phyloP scores from a whole-genome alignment of 2,888 invertebrate species.

The Pogonocherus hispidulus region DNA sequence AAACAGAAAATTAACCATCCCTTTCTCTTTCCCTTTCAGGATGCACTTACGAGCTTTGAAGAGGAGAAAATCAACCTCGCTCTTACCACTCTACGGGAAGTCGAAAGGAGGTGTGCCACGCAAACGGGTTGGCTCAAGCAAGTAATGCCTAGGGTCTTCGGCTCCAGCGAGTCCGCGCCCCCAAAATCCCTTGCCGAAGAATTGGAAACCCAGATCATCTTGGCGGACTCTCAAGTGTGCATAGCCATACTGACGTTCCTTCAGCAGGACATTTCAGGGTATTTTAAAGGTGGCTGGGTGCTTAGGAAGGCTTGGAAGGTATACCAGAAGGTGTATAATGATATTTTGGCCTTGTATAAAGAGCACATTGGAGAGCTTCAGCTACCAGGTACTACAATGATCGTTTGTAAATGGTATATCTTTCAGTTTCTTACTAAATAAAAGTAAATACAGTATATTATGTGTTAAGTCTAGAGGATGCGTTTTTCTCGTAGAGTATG shows the following conservation, averaged over 20 bases:
- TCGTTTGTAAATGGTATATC: too few species aligned
- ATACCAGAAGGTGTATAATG: constrained; percentile 75
- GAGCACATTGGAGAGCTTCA: constrained; percentile 66
- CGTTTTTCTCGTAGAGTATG: too few species aligned
- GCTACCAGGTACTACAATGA: constrained; percentile 45
- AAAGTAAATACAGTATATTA: too few species aligned
- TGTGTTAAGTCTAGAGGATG: too few species aligned
- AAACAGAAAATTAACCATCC: too few species aligned
- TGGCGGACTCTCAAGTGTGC: constrained; percentile 78
- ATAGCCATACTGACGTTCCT: constrained; percentile 76
- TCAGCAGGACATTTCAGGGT: constrained; percentile 76
- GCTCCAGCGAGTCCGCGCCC: constrained; percentile 32
- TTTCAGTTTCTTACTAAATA: too few species aligned
- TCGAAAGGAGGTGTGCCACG: constrained; percentile 73
- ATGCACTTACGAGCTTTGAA: constrained; percentile 80
- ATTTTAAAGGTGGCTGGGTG: constrained; percentile 77
- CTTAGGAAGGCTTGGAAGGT: constrained; percentile 79
- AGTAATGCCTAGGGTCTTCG: constrained; percentile 67
- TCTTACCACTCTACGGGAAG: constrained; percentile 72
- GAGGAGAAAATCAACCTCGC: constrained; percentile 76
- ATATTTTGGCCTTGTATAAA: constrained; percentile 72
- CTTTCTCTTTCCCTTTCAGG: constrained; percentile 72
- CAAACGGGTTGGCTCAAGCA: constrained; percentile 72
- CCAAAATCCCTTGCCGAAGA: constrained; percentile 65
- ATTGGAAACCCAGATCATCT: constrained; percentile 76